A percentile compares a stretch with the other conserved stretches of the same genome.
Evolutionary conservation across 2,888 invertebrate species (phyloP).

Genomic region (Apeira syringaria): DNA sequence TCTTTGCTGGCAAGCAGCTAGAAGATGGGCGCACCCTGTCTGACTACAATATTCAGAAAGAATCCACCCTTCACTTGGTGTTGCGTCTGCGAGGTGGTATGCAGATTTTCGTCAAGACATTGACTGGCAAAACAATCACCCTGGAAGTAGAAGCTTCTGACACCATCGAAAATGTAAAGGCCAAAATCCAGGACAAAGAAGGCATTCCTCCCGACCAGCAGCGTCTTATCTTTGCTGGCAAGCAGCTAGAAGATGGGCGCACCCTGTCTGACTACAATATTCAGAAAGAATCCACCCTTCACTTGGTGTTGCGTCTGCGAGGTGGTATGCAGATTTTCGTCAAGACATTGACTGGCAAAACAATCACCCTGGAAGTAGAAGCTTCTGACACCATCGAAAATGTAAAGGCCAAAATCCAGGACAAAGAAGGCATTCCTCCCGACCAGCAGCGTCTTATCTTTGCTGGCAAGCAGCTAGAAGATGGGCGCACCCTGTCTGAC

Average conservation of each 20-base stretch:
- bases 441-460: conserved; percentile 32
- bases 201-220: conserved; percentile 35
- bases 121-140: conserved; percentile 32
- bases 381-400: conserved; percentile 32
- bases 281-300: conserved; percentile 31
- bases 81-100: conserved; percentile 32
- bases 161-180: conserved; percentile 32
- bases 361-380: conserved; percentile 28
- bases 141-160: conserved; percentile 29
- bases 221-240: conserved; percentile 30
- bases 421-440: conserved; percentile 33
- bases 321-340: conserved; percentile 36
- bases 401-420: conserved; percentile 33
- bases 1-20: conserved; percentile 87
- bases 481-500: conserved; percentile 29
- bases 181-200: conserved; percentile 33
- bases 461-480: conserved; percentile 32
- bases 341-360: conserved; percentile 30
- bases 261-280: conserved; percentile 32
- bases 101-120: conserved; percentile 31
- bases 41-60: conserved; percentile 32
- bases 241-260: conserved; percentile 31
- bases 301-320: conserved; percentile 29
- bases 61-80: conserved; percentile 28
- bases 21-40: conserved; percentile 85